Evolutionary conservation across 2,888 invertebrate species (phyloP).

Genomic region (Tachina grossa): DNA sequence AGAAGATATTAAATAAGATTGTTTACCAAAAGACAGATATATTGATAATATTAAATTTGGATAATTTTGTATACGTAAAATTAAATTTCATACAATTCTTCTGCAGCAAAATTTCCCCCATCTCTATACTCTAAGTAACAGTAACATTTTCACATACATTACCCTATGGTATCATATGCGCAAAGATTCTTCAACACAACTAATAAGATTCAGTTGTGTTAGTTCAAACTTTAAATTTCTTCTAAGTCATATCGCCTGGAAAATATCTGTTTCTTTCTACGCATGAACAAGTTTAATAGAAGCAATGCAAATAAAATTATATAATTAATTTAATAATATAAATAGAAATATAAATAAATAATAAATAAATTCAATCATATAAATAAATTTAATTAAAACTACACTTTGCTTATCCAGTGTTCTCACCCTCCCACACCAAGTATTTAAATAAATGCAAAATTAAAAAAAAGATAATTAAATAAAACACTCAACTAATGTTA

Average conservation of each 20-base stretch:
- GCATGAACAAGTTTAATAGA: not conserved
- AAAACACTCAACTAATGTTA: slow-evolving; percentile 46
- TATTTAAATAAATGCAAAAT: slow-evolving; percentile 32
- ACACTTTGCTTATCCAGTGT: slow-evolving; percentile 79
- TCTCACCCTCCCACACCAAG: slow-evolving; percentile 77
- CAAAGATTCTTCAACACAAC: too few relatives aligned
- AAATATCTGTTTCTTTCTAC: not conserved
- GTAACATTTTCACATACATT: not conserved
- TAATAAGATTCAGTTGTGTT: too few relatives aligned
- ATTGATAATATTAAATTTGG: too few relatives aligned
- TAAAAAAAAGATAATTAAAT: slow-evolving; percentile 51
- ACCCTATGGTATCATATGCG: too few relatives aligned
- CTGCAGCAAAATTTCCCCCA: too few relatives aligned
- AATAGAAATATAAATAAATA: slow-evolving; percentile 10
- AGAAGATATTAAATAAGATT: too few relatives aligned
- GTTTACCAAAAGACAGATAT: too few relatives aligned
- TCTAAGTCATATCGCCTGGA: too few relatives aligned
- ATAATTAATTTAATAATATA: slow-evolving; percentile 20
- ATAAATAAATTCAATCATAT: slow-evolving; percentile 55
- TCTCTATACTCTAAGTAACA: not conserved
- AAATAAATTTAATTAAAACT: slow-evolving; percentile 60
- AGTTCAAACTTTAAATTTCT: too few relatives aligned
- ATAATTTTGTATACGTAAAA: too few relatives aligned
- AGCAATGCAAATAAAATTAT: not conserved
- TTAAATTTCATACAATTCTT: too few relatives aligned